Percentiles rank a stretch among this genome's conserved stretches.
phyloP scores from a whole-genome alignment of 1,140 invertebrate genomes.

The Rhyacophila brunnea region DNA sequence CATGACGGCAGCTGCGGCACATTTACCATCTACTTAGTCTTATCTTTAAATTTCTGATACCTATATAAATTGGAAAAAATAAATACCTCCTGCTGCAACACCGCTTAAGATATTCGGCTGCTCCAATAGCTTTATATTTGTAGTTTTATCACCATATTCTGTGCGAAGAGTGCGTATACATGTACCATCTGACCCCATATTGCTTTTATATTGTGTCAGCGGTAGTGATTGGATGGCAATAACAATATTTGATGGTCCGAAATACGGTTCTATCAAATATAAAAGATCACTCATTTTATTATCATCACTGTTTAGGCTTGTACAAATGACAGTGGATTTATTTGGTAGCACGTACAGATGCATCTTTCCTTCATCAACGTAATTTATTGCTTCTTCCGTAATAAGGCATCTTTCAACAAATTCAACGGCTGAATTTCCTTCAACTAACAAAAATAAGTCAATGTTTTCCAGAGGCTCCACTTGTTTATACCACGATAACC shows the following conservation, averaged over 20 bases:
- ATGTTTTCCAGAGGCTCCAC: background rate
- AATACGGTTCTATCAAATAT: slow-evolving; percentile 15
- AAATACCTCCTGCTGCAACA: slow-evolving; percentile 31
- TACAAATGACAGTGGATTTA: slow-evolving; percentile 10
- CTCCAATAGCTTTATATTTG: slow-evolving; percentile 11
- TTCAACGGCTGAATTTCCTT: slow-evolving; percentile 20
- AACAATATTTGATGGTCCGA: slow-evolving; percentile 6
- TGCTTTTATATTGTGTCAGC: slow-evolving; percentile 16
- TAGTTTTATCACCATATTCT: slow-evolving; percentile 1
- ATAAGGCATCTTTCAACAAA: slow-evolving; percentile 26
- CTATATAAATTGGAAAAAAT: too few relatives aligned
- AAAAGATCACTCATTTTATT: slow-evolving; percentile 17
- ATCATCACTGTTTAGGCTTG: slow-evolving; percentile 20
- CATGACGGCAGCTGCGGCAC: too few relatives aligned
- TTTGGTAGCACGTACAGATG: slow-evolving; percentile 11
- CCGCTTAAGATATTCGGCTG: slow-evolving; percentile 32
- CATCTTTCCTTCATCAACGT: background rate
- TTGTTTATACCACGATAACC: slow-evolving; percentile 20
- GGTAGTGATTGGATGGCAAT: slow-evolving; percentile 18
- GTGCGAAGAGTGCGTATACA: slow-evolving; percentile 22
- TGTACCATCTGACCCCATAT: background rate
- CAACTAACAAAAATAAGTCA: slow-evolving; percentile 21
- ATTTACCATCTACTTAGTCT: background rate
- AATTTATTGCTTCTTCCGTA: slow-evolving; percentile 6
- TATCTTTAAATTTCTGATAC: background rate